Evolutionary conservation across 35 echinoderm and acorn worm species (phyloP), one percentile per base, ranked within the genome.

Genomic region (Anneissia japonica): DNA sequence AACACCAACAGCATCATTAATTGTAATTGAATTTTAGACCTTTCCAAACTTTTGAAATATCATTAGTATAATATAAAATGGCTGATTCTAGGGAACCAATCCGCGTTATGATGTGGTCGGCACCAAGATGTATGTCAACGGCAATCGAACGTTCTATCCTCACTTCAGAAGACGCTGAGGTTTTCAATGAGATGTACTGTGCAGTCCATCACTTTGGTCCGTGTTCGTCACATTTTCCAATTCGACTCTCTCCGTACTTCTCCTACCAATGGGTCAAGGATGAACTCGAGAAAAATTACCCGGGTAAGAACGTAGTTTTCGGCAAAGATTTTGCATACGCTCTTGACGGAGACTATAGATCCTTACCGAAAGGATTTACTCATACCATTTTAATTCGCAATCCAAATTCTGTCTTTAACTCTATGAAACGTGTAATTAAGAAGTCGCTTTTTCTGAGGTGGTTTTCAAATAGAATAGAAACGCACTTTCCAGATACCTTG

Each of bases 351-450:
- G 72, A 84, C 16, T 81, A 38, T 21, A 38, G 40, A 9, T 33
- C 26, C 16, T 30, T 86, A 29, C 89, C 89, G 14, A 36, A 43
- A 13, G 89, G 89, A 26, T 91, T 41, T 77, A 38, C n/a, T 12
- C 84, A 80, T 76, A 83, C 84, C 11, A 81, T 91, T 64, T 45
- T 91, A 7, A 91, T 91, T 37, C 75, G 89, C 11, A 83, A 91
- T 38, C 89, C 89, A 10, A 39, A 75, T 5, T 40, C 45, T 21
- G 77, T 80, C 2, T 51, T 86, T 9, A 34, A 36, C 21, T 91
- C 89, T 0, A 17, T 45, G 11, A 35, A 79, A 0, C 84, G 79
- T 32, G 77, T 91, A 72, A 77, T 46, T 14, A 64, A 64, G 51
- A 64, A 64, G 6, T 64, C 51, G 11, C 26, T 2, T 23, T 1